These are phyloP conservation scores for Ganaspis brasiliensis DNA, from an alignment of 2,888 invertebrate genomes.

Conservation along the genomic window DNA sequence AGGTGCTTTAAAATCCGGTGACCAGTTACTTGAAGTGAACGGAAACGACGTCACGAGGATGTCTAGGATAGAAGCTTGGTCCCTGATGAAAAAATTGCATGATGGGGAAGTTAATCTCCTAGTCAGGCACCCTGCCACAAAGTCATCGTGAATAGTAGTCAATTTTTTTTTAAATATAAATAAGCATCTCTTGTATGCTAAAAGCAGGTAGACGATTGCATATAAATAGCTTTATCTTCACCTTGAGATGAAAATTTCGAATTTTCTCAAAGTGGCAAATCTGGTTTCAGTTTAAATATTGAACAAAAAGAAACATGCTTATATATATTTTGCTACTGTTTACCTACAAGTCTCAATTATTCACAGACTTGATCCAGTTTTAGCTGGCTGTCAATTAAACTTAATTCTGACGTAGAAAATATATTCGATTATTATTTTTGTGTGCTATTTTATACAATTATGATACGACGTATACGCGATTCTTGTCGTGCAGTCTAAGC, in stretches of 20 bases:
- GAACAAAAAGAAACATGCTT: not conserved
- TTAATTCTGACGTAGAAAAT: not conserved
- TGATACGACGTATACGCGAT: conserved; percentile 30
- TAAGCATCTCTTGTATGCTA: conserved; percentile 24
- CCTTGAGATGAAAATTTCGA: not conserved
- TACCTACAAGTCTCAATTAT: conserved; percentile 7
- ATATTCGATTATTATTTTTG: conserved; percentile 13
- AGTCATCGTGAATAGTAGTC: conserved; percentile 77
- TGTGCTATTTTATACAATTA: conserved; percentile 19
- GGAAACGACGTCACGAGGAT: conserved; percentile 90
- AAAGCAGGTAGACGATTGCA: conserved; percentile 19
- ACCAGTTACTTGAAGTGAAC: conserved; percentile 93
- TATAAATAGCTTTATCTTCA: conserved; percentile 26
- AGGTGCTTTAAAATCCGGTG: conserved; percentile 91
- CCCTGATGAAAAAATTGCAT: conserved; percentile 93
- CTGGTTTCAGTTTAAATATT: not conserved
- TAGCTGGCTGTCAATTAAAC: not conserved
- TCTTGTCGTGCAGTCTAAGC: not conserved
- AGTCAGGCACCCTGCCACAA: conserved; percentile 81
- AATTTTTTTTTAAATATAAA: conserved; percentile 53
- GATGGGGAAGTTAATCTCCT: conserved; percentile 89
- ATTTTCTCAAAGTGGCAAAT: conserved; percentile 16
- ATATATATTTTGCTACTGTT: not conserved
- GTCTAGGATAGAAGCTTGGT: conserved; percentile 97
- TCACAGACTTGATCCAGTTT: not conserved